Base-by-base conservation (phyloP, 2,113 vertebrate genomes). In the Salvelinus sp. region DNA sequence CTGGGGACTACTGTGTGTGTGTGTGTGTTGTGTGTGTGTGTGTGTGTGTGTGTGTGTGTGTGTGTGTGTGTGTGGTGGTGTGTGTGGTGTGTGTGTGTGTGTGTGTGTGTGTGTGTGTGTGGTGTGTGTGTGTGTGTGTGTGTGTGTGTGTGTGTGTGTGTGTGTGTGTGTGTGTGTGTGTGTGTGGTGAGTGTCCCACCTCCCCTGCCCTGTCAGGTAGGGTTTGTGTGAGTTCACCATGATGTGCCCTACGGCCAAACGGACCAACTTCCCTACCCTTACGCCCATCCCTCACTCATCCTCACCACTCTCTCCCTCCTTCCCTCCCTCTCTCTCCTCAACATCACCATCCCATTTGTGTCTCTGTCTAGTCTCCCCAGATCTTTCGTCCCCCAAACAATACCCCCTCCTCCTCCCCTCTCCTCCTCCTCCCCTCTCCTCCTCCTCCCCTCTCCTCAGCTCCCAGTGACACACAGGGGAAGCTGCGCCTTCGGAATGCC, bases 211-310 rank as follows among this genome's bases (percentile, higher is more conserved):
- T 91, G 93, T 93, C 92, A 93, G 63, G 74, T 76, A 69, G 75
- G 80, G 87, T 93, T 89, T 91, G 85, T 76, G 76, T 70, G 67
- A 48, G 9, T 73, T 80, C 71, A 70, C 79, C 72, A 48, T 92
- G 91, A 92, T 87, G 80, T 90, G 91, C 85, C 91, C 90, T 80
- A 74, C 76, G 82, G 91, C 88, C 88, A 87, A 83, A 82, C 76
- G 82, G 91, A 87, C 88, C 86, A 83, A 82, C 79, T 81, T 88
- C 86, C 83, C 82, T 74, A 74, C 77, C 74, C 63, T 74, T 76
- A 69, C 70, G n/a, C n/a, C n/a, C n/a, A n/a, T n/a, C n/a, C n/a
- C 70, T 54, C 65, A 81, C 44, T 30, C 12, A 0, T 54, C 23
- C 44, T n/a, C 28, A 23, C 18, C 54, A 28, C 48, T 73, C 64